phyloP scores from a whole-genome alignment of 2,113 vertebrate species.

The Microtus oregoni region DNA sequence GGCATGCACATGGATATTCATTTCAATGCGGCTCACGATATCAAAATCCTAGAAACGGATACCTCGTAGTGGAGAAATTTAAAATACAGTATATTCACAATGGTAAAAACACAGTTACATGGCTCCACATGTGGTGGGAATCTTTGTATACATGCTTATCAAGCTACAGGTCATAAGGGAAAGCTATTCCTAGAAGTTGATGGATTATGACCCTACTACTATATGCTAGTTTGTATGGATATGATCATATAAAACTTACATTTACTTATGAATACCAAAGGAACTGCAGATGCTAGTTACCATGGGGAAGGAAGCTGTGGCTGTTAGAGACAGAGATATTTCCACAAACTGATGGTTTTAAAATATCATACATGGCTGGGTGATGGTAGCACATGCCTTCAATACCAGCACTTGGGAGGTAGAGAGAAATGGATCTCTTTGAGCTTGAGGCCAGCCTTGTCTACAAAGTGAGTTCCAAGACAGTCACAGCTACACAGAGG shows the following conservation, averaged over 20 bases:
- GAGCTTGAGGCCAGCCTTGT: background rate
- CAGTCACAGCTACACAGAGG: background rate
- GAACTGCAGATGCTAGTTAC: background rate
- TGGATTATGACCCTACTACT: background rate
- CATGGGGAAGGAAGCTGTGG: background rate
- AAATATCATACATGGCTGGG: background rate
- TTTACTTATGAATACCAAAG: slow-evolving; percentile 51
- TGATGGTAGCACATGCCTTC: background rate
- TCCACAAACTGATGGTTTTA: background rate
- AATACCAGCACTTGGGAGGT: background rate
- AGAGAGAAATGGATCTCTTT: background rate
- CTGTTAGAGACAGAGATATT: slow-evolving; percentile 1
- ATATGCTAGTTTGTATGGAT: background rate
- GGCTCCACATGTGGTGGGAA: background rate
- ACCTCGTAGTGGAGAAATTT: background rate
- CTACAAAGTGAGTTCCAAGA: background rate
- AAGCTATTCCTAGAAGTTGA: background rate
- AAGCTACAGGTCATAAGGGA: background rate
- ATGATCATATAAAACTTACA: background rate
- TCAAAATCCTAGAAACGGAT: slow-evolving; percentile 14
- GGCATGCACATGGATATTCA: background rate
- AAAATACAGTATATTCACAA: background rate
- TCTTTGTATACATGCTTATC: background rate
- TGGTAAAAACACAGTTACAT: background rate
- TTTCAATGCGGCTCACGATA: background rate